Evolutionary conservation across 2,797 vertebrate species (phyloP), one percentile per base, ranked within the genome.

Genomic region (Melanotaenia nigrans): DNA sequence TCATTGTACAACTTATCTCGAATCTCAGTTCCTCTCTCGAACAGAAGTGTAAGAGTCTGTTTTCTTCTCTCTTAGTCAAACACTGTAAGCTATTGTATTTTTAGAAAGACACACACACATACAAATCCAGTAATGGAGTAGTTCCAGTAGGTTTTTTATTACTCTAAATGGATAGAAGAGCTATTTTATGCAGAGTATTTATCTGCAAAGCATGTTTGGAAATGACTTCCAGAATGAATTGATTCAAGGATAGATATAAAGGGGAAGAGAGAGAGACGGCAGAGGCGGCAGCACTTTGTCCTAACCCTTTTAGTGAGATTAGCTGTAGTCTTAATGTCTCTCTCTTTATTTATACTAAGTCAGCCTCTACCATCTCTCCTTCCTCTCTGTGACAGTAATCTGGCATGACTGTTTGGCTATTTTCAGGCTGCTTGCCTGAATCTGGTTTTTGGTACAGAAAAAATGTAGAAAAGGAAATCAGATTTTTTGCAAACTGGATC

Each of bases 231-330:
- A 80, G 77, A 85, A 87, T 70, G 62, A 89, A 87, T 88, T 88
- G 89, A 92, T 87, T 89, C 68, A 61, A 76, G 75, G 73, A 87
- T 74, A 65, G 73, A 78, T 76, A 45, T 58, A 79, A 69, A 79
- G 81, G 73, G 86, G 79, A 77, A 89, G 73, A 3, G 10, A 79
- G 74, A 61, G 83, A 77, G 89, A 82, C 68, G 8, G 71, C 54
- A 61, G 68, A 60, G 79, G 64, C 71, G 35, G 87, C 84, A 82
- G 85, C 78, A 88, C 91, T 93, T 90, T 89, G 88, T 92, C 84
- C 87, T 69, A 88, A 93, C 88, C 93, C 94, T 95, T 94, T 95
- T 95, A 95, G 94, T 32, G 76, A 94, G 92, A 95, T 95, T 95
- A 94, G 92, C 88, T 89, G 77, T 66, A 84, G 90, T 81, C 89